Evolutionary conservation across 1,140 invertebrate species (phyloP).

Genomic region (Lucilia sericata): DNA sequence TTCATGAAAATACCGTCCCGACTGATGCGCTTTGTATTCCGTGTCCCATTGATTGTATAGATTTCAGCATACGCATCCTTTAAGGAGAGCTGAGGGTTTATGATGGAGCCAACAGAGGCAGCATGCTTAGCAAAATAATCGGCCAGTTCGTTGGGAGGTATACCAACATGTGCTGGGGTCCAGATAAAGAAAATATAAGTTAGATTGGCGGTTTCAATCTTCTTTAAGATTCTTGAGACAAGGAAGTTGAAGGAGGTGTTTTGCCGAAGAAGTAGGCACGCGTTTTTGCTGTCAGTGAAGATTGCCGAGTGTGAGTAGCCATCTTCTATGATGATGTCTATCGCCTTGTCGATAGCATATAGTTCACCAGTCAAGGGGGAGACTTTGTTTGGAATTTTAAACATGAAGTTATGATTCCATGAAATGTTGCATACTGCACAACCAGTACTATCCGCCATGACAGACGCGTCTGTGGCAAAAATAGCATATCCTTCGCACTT

Average conservation of each 20-base stretch:
- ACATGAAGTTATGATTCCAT: too few relatives aligned
- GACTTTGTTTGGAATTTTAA: too few relatives aligned
- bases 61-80: background rate
- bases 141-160: background rate
- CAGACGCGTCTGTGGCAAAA: too few relatives aligned
- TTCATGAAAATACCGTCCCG: too few relatives aligned
- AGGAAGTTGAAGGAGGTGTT: background rate
- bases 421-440: too few relatives aligned
- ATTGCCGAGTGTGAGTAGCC: too few relatives aligned
- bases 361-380: too few relatives aligned
- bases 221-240: background rate
- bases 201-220: background rate
- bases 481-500: too few relatives aligned
- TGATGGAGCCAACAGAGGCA: background rate
- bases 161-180: background rate
- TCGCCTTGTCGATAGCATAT: too few relatives aligned
- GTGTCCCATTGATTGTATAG: background rate
- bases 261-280: background rate
- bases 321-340: too few relatives aligned
- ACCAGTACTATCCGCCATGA: too few relatives aligned
- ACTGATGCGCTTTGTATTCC: too few relatives aligned
- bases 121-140: constrained; percentile 4
- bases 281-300: constrained; percentile 3
- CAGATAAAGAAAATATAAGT: background rate
- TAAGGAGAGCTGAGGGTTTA: background rate